A percentile compares a stretch with the other conserved stretches of the same genome.
phyloP scores from a whole-genome alignment of 2,113 vertebrate genomes.

The Ceyx cyanopectus region DNA sequence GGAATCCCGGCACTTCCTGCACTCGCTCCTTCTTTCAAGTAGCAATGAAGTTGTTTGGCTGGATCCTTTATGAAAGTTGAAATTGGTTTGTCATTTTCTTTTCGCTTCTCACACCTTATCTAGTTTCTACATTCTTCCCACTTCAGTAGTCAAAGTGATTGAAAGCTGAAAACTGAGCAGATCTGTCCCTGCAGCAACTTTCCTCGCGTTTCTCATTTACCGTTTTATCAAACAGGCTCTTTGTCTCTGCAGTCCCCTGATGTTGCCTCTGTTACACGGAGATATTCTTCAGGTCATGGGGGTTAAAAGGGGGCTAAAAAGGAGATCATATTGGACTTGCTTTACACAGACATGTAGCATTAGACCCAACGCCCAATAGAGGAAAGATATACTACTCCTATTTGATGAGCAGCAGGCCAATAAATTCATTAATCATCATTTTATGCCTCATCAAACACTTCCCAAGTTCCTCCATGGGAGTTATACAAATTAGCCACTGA shows the following conservation, averaged over 20 bases:
- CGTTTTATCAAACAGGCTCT: slow-evolving; percentile 81
- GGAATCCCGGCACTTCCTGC: neutral
- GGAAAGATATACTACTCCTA: slow-evolving; percentile 88
- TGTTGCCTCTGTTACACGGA: slow-evolving; percentile 75
- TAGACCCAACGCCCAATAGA: slow-evolving; percentile 79
- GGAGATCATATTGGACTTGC: slow-evolving; percentile 78
- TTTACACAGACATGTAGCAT: slow-evolving; percentile 72
- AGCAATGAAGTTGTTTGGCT: slow-evolving; percentile 37
- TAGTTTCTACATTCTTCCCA: slow-evolving; percentile 81
- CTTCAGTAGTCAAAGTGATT: slow-evolving; percentile 83
- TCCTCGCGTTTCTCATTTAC: slow-evolving; percentile 82
- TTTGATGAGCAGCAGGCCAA: slow-evolving; percentile 97
- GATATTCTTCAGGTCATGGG: slow-evolving; percentile 83
- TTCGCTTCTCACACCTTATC: slow-evolving; percentile 75
- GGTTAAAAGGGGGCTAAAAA: slow-evolving; percentile 81
- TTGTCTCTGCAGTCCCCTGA: slow-evolving; percentile 78
- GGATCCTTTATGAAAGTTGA: slow-evolving; percentile 59
- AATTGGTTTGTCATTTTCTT: slow-evolving; percentile 54
- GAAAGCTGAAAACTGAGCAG: slow-evolving; percentile 82
- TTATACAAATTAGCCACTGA: slow-evolving; percentile 99
- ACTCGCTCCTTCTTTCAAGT: neutral
- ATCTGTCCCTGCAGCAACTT: slow-evolving; percentile 81
- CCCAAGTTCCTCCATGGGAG: slow-evolving; percentile 98
- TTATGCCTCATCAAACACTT: slow-evolving; percentile 99
- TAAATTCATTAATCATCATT: slow-evolving; percentile 99